phyloP scores from a whole-genome alignment of 2,113 vertebrate genomes.

The Eulemur rufifrons region DNA sequence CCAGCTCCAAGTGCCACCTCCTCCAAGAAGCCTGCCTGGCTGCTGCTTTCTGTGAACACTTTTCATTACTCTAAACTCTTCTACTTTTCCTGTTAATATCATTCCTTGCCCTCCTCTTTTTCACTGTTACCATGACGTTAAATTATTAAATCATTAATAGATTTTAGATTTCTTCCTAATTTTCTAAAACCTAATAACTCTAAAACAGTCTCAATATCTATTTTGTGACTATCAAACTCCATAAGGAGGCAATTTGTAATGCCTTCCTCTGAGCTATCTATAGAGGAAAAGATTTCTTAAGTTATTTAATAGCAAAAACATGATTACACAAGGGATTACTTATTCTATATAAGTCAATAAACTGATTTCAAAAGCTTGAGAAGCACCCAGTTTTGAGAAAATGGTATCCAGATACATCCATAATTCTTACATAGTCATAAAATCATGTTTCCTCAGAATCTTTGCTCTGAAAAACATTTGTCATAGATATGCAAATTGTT shows the following conservation, averaged over 20 bases:
- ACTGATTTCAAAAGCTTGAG: conserved; percentile 29
- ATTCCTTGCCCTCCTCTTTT: background rate
- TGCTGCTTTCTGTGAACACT: too few species aligned
- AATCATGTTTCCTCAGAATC: conserved; percentile 14
- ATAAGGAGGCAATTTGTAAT: background rate
- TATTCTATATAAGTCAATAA: conserved; percentile 23
- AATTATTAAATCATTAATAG: background rate
- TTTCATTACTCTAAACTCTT: background rate
- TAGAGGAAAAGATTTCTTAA: conserved; percentile 28
- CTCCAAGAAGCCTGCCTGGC: background rate
- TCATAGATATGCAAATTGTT: background rate
- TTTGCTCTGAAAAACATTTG: background rate
- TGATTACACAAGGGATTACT: background rate
- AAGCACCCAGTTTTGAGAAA: conserved; percentile 40
- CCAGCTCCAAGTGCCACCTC: background rate
- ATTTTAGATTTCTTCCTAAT: background rate
- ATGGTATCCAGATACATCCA: background rate
- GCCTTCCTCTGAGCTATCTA: background rate
- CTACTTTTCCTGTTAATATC: background rate
- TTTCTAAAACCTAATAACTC: background rate
- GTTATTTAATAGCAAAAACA: conserved; percentile 49
- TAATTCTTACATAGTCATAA: background rate
- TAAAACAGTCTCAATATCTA: background rate
- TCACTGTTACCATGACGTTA: background rate
- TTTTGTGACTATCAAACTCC: background rate